These are phyloP conservation scores for Orthosia cruda DNA, from an alignment of 2,888 invertebrate species.

Conservation along the genomic window DNA sequence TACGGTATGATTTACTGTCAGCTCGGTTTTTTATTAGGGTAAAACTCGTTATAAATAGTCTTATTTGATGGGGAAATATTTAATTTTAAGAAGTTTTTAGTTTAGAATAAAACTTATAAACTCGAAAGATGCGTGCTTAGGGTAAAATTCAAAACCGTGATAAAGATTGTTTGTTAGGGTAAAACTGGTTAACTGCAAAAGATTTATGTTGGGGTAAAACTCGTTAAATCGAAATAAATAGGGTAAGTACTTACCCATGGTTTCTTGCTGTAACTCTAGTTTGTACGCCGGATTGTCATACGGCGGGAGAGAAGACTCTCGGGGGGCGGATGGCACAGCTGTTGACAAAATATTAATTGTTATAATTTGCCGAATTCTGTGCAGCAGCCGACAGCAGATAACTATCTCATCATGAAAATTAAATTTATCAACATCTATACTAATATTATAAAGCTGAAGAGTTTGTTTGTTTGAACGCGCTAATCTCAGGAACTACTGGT, in stretches of 20 bases:
- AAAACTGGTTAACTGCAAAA: neutral
- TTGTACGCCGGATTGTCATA: conserved; percentile 98
- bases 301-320: conserved; percentile 95
- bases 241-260: conserved; percentile 93
- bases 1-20: neutral
- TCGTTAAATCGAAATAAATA: neutral
- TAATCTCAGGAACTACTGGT: no score
- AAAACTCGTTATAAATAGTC: neutral
- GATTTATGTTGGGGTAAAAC: neutral
- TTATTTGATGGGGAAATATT: neutral
- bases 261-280: conserved; percentile 98
- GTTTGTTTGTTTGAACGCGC: no score
- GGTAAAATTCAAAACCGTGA: neutral
- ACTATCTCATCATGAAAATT: neutral
- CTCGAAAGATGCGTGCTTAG: neutral
- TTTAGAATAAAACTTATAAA: neutral
- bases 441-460: no score
- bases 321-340: conserved; percentile 95
- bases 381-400: neutral
- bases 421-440: no score
- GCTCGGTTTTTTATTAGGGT: neutral
- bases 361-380: neutral
- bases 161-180: neutral
- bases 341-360: conserved; percentile 79
- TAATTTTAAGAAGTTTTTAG: no score